Base-by-base conservation (phyloP, 2,113 vertebrate genomes). In the Andinoacara biseriatus region DNA sequence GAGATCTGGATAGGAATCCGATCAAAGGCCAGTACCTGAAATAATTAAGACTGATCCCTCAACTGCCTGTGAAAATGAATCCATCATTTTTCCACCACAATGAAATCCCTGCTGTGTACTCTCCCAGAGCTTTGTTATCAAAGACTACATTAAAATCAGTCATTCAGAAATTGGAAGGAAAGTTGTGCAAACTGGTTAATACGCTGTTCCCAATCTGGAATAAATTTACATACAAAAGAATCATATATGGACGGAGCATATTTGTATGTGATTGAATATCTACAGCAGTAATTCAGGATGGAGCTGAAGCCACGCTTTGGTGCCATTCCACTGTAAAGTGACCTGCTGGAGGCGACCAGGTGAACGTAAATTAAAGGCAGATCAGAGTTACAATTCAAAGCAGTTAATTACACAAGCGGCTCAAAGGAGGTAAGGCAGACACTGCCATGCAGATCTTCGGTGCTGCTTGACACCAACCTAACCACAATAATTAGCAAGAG, bases 11-110 rank as follows among this genome's bases (percentile, higher is more conserved):
- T 76, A 76, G 86, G 76, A 84, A 78, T 80, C 83, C 56, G 91
- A 93, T 92, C 90, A 92, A 92, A 93, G 91, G 89, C 81, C 90
- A 92, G 74, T 84, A 89, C 88, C 92, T 89, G 83, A 85, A 83
- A 91, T 92, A 94, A 94, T 94, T 92, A 92, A 91, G 82, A 83
- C 57, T 74, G 87, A 94, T 93, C 87, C 88, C 65, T 83, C 79
- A 77, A 76, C 85, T 79, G 80, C 78, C 76, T 85, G 79, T 77
- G 86, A 86, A 92, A 91, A 94, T 83, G 86, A 94, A 91, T 90
- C 88, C 90, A 85, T 90, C 83, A 89, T 74, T 89, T 88, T 88
- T 78, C 49, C 69, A 63, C 77, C 80, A 79, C 78, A 91, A 78
- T 78, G 76, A 83, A 86, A 77, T 86, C 86, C 89, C 78, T 22